A percentile compares a stretch with the other conserved stretches of the same genome.
Conservation (phyloP, 2,888 invertebrate species). For the Athetis lepigone region DNA sequence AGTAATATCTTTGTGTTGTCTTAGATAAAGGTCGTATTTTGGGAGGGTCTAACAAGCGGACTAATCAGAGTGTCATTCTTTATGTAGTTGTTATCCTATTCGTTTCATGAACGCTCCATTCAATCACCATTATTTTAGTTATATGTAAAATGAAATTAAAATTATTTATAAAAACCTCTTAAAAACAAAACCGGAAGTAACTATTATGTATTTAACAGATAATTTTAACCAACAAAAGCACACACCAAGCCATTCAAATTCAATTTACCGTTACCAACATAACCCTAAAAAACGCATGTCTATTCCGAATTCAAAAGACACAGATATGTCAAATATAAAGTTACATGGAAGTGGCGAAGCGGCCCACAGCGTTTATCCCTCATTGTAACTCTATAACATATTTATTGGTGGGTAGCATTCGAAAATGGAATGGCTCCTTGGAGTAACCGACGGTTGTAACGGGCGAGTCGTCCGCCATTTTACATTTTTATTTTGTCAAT, state of each 20-base stretch:
- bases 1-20: no score
- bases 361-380: slow-evolving; percentile 82
- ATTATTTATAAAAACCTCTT: no score
- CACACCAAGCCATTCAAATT: neutral
- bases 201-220: neutral
- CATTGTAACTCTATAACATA: slow-evolving; percentile 90
- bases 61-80: no score
- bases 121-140: no score
- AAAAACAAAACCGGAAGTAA: no score
- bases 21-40: no score
- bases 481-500: slow-evolving; percentile 90
- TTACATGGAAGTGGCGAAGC: slow-evolving; percentile 72
- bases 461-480: slow-evolving; percentile 82
- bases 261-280: slow-evolving; percentile 11
- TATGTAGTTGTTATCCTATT: no score
- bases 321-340: slow-evolving; percentile 60
- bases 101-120: no score
- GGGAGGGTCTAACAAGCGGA: no score
- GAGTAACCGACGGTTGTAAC: slow-evolving; percentile 78
- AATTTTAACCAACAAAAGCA: neutral
- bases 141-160: no score
- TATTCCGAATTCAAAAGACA: slow-evolving; percentile 38
- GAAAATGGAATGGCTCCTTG: slow-evolving; percentile 86
- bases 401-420: slow-evolving; percentile 88
- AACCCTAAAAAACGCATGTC: slow-evolving; percentile 59